phyloP scores from a whole-genome alignment of 2,888 invertebrate genomes.

The Xestia ashworthii region DNA sequence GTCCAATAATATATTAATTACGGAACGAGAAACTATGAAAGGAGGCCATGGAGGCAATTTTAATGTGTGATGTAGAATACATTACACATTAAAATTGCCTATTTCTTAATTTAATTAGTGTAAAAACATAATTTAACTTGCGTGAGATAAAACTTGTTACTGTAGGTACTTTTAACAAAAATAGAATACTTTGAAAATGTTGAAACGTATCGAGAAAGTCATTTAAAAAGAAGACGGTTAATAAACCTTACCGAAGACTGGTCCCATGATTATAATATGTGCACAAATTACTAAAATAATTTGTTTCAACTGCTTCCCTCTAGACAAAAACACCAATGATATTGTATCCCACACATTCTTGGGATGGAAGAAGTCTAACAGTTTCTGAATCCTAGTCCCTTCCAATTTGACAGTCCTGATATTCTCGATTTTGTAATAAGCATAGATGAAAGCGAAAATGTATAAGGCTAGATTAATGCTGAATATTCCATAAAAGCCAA shows the following conservation, averaged over 20 bases:
- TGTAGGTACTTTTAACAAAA: not conserved
- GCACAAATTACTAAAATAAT: constrained; percentile 83
- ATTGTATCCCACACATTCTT: constrained; percentile 84
- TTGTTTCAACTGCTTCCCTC: constrained; percentile 74
- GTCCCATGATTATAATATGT: constrained; percentile 85
- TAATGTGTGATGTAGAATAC: not conserved
- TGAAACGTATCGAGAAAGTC: not conserved
- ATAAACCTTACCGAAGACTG: constrained; percentile 81
- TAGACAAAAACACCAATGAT: constrained; percentile 79
- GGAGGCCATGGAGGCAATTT: not conserved
- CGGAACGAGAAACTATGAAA: not conserved
- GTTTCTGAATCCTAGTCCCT: constrained; percentile 74
- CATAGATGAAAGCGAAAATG: constrained; percentile 80
- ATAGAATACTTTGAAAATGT: not conserved
- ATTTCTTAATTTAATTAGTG: not conserved
- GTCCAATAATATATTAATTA: not conserved
- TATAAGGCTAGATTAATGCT: constrained; percentile 78
- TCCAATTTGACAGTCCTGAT: constrained; percentile 75
- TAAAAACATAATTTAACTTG: not conserved
- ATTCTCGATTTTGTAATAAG: constrained; percentile 81
- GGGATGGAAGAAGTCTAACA: constrained; percentile 80
- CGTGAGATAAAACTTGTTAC: not conserved
- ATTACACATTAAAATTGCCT: too few relatives aligned
- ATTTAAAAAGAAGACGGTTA: too few relatives aligned
- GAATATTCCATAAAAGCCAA: constrained; percentile 87